A percentile compares a stretch with the other conserved stretches of the same genome.
Evolutionary conservation across 2,888 invertebrate genomes (phyloP).

Genomic region (Morinoia aosen): DNA sequence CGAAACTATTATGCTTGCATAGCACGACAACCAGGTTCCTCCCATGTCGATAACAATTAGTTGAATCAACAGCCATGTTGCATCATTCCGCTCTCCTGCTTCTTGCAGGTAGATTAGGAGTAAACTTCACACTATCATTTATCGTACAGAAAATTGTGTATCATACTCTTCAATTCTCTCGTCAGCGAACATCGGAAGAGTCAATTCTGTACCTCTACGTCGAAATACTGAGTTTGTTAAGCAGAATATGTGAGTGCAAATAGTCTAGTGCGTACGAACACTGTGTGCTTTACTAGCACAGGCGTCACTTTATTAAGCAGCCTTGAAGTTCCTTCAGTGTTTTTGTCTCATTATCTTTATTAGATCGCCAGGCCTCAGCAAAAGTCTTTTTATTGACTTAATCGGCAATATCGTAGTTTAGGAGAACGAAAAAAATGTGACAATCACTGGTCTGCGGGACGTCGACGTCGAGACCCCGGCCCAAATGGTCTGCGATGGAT

Average conservation of each 20-base stretch:
- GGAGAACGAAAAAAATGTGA: slow-evolving; percentile 4
- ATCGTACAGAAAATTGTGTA: background rate
- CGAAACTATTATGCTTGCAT: background rate
- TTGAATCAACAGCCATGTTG: background rate
- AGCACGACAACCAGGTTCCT: background rate
- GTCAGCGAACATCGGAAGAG: background rate
- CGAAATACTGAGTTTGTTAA: background rate
- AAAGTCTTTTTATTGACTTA: slow-evolving; percentile 8
- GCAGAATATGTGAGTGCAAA: background rate
- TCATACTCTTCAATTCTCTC: background rate
- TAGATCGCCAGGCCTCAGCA: background rate
- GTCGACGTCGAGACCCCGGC: background rate
- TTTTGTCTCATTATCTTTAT: background rate
- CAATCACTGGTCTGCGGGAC: background rate
- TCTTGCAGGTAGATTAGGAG: background rate
- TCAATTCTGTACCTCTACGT: background rate
- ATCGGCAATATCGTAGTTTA: background rate
- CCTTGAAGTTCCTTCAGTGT: background rate
- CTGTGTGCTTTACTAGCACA: background rate
- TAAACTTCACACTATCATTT: background rate
- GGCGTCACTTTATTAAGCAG: slow-evolving; percentile 10
- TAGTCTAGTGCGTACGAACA: background rate
- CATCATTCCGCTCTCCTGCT: background rate
- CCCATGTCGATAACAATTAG: background rate
- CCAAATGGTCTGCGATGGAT: background rate